Base-by-base conservation (phyloP, 2,113 vertebrate species). In the Megaleporinus macrocephalus region DNA sequence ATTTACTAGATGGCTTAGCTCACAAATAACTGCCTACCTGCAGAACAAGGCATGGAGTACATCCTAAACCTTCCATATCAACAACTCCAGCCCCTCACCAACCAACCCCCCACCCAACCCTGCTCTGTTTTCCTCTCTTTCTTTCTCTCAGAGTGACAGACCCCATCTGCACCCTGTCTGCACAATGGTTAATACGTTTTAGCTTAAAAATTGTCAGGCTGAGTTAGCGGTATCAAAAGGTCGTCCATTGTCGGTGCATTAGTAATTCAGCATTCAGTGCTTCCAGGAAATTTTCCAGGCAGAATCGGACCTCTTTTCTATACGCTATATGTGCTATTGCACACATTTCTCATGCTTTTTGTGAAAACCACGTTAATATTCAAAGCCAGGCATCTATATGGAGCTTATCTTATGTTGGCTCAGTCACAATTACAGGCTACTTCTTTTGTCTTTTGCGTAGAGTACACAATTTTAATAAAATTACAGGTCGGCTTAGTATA, bases 1-100 rank as follows among this genome's bases (percentile, higher is more conserved):
- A 85, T 75, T 79, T 79, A 82, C 27, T 79, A 47, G n/a, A 68
- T 74, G 27, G 70, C 24, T 27, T 18, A 53, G 47, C 44, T 62
- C 63, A 69, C 33, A 69, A 62, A 68, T 73, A 69, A 33, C 75
- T 53, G 14, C 36, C 69, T 73, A 86, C 63, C 53, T 20, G 41
- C 79, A 33, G 44, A 76, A 36, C 65, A 13, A 24, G 63, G n/a
- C 62, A 44, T 59, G 44, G 61, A n/a, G 22, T 26, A 18, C 33
- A 55, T 62, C 41, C 30, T 41, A 59, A 44, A 49, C 7, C 11
- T 27, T 47, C 74, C 22, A 27, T 65, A 30, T 65, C 62, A 29
- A 65, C 26, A 27, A 65, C 36, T 51, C 44, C n/a, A 49, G 30
- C 22, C 4, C 5, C 47, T 51, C 41, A 29, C 2, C 15, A 53